Evolutionary conservation across 2,113 vertebrate genomes (phyloP).

Genomic region (Jaculus jaculus): DNA sequence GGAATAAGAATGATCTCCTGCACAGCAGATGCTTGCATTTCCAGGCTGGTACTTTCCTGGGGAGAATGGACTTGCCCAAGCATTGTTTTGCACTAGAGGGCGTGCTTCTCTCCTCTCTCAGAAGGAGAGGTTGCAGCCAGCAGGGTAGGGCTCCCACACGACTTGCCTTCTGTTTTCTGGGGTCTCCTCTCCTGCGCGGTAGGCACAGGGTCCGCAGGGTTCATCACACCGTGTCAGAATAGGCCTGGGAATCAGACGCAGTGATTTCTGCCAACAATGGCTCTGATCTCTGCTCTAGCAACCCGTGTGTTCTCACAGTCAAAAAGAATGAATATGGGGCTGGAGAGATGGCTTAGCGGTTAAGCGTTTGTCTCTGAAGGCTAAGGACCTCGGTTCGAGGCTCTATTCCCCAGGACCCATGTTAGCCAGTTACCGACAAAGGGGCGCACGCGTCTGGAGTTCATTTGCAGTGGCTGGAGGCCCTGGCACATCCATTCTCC

Average conservation of each 20-base stretch:
- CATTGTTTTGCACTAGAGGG: background rate
- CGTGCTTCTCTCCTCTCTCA: background rate
- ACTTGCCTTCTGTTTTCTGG: no score
- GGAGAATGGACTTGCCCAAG: conserved; percentile 4
- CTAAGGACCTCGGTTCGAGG: no score
- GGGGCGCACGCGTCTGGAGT: no score
- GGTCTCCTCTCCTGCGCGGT: background rate
- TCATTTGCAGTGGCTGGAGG: no score
- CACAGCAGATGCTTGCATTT: background rate
- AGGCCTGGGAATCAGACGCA: fast-evolving
- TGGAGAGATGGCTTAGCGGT: no score
- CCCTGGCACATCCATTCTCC: no score
- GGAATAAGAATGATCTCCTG: conserved; percentile 21
- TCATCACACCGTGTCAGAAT: background rate
- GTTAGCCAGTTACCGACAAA: no score
- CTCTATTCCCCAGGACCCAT: no score
- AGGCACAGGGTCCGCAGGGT: no score
- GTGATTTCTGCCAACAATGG: background rate
- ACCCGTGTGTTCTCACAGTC: background rate
- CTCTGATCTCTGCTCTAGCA: background rate
- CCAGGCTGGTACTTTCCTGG: background rate
- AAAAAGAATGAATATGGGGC: background rate
- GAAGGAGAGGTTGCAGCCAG: background rate
- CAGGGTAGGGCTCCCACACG: background rate
- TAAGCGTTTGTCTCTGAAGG: no score